phyloP scores from a whole-genome alignment of 1,140 invertebrate genomes.

The Telenomus remus region DNA sequence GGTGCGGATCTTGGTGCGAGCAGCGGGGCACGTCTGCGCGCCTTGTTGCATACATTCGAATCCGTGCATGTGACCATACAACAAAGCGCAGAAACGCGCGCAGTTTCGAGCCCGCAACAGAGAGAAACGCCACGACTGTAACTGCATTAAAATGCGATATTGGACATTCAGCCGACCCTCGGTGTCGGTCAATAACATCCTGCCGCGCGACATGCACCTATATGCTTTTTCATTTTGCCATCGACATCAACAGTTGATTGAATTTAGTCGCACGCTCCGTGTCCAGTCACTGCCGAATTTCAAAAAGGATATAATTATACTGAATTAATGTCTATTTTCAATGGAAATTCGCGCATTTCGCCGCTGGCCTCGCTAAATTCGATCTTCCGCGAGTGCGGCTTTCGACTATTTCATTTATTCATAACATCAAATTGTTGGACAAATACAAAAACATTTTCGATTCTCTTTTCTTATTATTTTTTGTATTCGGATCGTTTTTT shows the following conservation, averaged over 20 bases:
- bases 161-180: constrained; percentile 55
- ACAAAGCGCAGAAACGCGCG: constrained; percentile 42
- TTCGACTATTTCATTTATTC: too few species aligned
- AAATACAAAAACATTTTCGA: too few species aligned
- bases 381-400: neutral
- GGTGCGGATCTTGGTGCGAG: constrained; percentile 22
- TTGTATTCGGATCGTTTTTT: neutral
- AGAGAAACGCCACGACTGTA: constrained; percentile 57
- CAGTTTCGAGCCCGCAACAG: constrained; percentile 56
- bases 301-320: constrained; percentile 51
- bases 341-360: constrained; percentile 19
- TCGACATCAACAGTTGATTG: constrained; percentile 56
- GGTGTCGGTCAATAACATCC: constrained; percentile 52
- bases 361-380: neutral
- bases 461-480: too few species aligned
- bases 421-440: too few species aligned
- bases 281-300: constrained; percentile 15
- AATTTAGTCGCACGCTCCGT: constrained; percentile 33
- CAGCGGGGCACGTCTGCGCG: constrained; percentile 18
- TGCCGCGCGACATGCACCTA: constrained; percentile 32
- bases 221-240: constrained; percentile 56
- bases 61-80: constrained; percentile 31
- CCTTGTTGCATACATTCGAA: constrained; percentile 31
- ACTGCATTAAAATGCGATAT: constrained; percentile 56
- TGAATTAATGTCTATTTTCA: constrained; percentile 38